Evolutionary conservation across 1,140 invertebrate genomes (phyloP).

Genomic region (Aleiodes sp.): DNA sequence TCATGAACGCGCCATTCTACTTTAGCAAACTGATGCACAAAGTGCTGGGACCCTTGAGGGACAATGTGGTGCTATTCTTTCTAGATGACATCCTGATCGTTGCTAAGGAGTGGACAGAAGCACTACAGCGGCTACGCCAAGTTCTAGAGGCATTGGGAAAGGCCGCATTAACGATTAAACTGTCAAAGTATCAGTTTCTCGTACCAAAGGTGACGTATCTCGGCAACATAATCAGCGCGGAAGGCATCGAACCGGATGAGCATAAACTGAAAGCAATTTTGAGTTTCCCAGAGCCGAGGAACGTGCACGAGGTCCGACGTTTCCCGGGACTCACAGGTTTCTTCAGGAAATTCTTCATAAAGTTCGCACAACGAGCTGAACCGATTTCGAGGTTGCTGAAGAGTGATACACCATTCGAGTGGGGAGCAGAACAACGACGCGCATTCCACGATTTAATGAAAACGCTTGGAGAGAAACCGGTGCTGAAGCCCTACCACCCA

Average conservation of each 20-base stretch:
- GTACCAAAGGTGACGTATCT: constrained; percentile 44
- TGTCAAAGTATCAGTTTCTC: constrained; percentile 48
- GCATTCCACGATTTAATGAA: constrained; percentile 40
- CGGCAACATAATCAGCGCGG: constrained; percentile 34
- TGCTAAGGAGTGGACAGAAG: constrained; percentile 50
- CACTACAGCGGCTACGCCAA: constrained; percentile 47
- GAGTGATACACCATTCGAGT: constrained; percentile 42
- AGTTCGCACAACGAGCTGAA: constrained; percentile 44
- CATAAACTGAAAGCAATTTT: constrained; percentile 37
- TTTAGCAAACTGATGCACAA: constrained; percentile 41
- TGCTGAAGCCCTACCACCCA: constrained; percentile 51
- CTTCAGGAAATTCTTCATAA: constrained; percentile 52
- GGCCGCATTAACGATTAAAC: constrained; percentile 44
- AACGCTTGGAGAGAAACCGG: constrained; percentile 37
- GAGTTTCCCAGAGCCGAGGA: constrained; percentile 43
- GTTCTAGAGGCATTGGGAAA: constrained; percentile 39
- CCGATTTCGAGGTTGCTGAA: constrained; percentile 46
- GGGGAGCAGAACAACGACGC: constrained; percentile 29
- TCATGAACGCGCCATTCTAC: constrained; percentile 24
- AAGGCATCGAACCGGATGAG: constrained; percentile 38
- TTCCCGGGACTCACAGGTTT: constrained; percentile 58
- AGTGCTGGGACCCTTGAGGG: not conserved
- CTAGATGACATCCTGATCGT: constrained; percentile 53
- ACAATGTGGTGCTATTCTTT: constrained; percentile 26
- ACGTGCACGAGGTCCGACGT: constrained; percentile 47